Conservation (phyloP, 1,140 invertebrate genomes). For the Sweltsa coloradensis region DNA sequence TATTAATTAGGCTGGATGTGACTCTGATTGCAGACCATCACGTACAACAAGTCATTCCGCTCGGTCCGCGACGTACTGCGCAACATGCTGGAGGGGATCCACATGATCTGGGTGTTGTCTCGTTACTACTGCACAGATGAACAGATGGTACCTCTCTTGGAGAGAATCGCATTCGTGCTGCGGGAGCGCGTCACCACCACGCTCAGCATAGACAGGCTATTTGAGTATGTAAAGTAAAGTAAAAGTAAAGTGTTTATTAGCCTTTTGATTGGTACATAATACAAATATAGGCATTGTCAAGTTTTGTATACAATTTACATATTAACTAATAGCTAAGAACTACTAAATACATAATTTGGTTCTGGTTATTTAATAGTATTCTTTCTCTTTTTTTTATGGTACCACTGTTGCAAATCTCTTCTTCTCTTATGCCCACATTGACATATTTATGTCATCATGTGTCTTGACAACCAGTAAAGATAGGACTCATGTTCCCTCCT, state of each 20-base stretch:
- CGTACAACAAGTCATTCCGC: constrained; percentile 53
- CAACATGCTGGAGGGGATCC: constrained; percentile 64
- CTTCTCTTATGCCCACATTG: too few relatives aligned
- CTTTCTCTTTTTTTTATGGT: too few relatives aligned
- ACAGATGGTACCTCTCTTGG: constrained; percentile 61
- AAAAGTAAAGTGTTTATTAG: background rate
- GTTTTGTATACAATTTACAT: too few relatives aligned
- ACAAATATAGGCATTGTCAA: too few relatives aligned
- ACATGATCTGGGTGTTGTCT: constrained; percentile 73
- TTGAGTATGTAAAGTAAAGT: constrained; percentile 38
- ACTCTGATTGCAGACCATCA: constrained; percentile 46
- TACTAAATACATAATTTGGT: too few relatives aligned
- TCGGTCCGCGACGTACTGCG: constrained; percentile 58
- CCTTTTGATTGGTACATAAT: background rate
- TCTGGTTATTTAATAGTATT: too few relatives aligned
- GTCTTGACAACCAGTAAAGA: too few relatives aligned
- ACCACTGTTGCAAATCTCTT: too few relatives aligned
- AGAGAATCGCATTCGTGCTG: constrained; percentile 67
- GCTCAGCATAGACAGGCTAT: constrained; percentile 56
- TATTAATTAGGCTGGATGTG: background rate
- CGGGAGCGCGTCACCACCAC: constrained; percentile 58
- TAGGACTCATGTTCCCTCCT: too few relatives aligned
- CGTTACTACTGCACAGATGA: constrained; percentile 59
- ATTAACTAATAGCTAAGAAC: too few relatives aligned
- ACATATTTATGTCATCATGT: too few relatives aligned